Evolutionary conservation across 2,113 vertebrate genomes (phyloP), one percentile per base, ranked within the genome.

Genomic region (Zingel zingel): DNA sequence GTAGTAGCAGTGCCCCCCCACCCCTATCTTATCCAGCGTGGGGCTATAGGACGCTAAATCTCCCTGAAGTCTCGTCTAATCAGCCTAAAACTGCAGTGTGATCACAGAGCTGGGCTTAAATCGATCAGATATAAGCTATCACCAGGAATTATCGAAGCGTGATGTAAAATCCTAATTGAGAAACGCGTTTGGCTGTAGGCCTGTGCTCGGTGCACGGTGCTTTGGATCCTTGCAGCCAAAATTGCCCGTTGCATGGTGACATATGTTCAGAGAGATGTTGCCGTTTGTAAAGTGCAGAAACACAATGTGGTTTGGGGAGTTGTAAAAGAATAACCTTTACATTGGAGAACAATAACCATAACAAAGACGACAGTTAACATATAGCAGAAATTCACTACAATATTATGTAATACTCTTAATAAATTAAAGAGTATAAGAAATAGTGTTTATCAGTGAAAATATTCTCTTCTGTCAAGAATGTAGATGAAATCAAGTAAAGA

Each of bases 31-130:
- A 88, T 91, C 93, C 86, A 87, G 77, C 75, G 79, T 57, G 78
- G 74, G 75, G 80, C 61, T 69, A 75, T 21, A 79, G 83, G 79
- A 88, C 33, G 84, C 81, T 88, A 74, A 90, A 85, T 74, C 74
- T 86, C 81, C 80, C 82, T 50, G 36, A 91, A 84, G 88, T 82
- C 73, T 68, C 36, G 30, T 84, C 73, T 89, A 91, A 94, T 93
- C 84, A 89, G 70, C 86, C 88, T 89, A 83, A 91, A 91, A 89
- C 84, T 86, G 77, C 86, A 65, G 84, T 76, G 86, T 82, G 81
- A 87, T 81, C 83, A 87, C 83, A 88, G 87, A 86, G 74, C 79
- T 36, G 72, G 30, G 19, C 50, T 82, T 83, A 68, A 74, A 93
- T 92, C 86, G 84, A 94, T 92, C 88, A 86, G 83, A 77, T 86